Base-by-base conservation (phyloP, 2,888 invertebrate genomes). In the Drosophila mettleri region DNA sequence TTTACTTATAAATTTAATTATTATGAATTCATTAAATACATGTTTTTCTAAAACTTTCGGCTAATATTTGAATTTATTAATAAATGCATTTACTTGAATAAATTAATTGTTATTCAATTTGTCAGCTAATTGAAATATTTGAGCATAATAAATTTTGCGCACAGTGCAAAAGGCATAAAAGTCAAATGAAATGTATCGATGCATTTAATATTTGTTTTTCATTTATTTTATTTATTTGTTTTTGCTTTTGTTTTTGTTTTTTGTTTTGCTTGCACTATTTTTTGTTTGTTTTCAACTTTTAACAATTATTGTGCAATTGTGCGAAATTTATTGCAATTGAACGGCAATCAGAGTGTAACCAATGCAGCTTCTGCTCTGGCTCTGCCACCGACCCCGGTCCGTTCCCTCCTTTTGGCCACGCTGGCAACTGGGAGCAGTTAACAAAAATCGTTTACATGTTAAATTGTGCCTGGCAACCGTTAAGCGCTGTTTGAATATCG, bases 271-370 rank as follows among this genome's bases (percentile, higher is more conserved):
- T 9, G 51, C 67, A 54, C 74, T 76, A 71, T 73, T 86, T 86
- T 68, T 78, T 77, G 77, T 86, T 87, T 88, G 78, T 86, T 88
- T 78, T 69, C 77, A 88, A 86, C 77, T 89, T 86, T 89, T 83
- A 89, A 88, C 89, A 89, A 89, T 88, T 88, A 89, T 89, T 85
- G 88, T 89, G 88, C 89, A 88, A 88, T 88, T 89, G 89, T 73
- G 81, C 83, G 85, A 88, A 88, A 88, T 88, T 89, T 88, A 88
- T 88, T 86, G 88, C 88, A 80, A 88, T 87, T 85, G 89, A 87
- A 83, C 78, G 72, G 82, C 89, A 85, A 86, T 88, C 89, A 88
- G 87, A 79, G 63, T 67, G 86, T 70, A 69, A 64, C 69, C 65
- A 57, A 61, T 69, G 68, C 69, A 54, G 63, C 54, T 7, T 16